Conservation (phyloP, 2,797 vertebrate genomes). For the Helicolenus hilgendorfi region DNA sequence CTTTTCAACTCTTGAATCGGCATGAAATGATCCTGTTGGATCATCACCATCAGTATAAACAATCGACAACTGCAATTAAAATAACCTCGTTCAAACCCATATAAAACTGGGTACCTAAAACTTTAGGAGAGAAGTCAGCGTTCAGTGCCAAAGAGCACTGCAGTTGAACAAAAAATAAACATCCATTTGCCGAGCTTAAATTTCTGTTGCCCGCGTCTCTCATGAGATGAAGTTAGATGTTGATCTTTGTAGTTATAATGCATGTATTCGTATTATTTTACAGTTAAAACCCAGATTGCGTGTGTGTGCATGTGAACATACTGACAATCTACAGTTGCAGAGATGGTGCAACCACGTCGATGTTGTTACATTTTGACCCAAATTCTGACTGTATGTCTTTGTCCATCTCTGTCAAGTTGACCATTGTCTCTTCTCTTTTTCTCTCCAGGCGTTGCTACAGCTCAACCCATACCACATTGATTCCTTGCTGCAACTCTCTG, state of each 20-base stretch:
- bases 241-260: background rate
- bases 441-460: slow-evolving; percentile 93
- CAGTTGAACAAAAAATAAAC: background rate
- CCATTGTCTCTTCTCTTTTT: background rate
- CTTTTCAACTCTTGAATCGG: background rate
- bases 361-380: no score
- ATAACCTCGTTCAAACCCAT: background rate
- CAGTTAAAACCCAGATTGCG: background rate
- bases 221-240: background rate
- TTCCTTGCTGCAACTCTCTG: slow-evolving; percentile 97
- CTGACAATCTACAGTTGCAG: background rate
- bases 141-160: background rate
- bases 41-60: background rate
- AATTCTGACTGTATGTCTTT: background rate
- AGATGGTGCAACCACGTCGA: background rate
- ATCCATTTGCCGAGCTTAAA: background rate
- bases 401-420: background rate
- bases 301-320: background rate
- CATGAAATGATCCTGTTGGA: background rate
- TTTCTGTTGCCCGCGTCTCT: background rate
- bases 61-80: background rate
- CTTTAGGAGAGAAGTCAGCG: background rate
- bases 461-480: slow-evolving; percentile 97
- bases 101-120: background rate
- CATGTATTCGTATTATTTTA: background rate